These are phyloP conservation scores for Labrus mixtus DNA, from an alignment of 2,113 vertebrate species.

Conservation along the genomic window DNA sequence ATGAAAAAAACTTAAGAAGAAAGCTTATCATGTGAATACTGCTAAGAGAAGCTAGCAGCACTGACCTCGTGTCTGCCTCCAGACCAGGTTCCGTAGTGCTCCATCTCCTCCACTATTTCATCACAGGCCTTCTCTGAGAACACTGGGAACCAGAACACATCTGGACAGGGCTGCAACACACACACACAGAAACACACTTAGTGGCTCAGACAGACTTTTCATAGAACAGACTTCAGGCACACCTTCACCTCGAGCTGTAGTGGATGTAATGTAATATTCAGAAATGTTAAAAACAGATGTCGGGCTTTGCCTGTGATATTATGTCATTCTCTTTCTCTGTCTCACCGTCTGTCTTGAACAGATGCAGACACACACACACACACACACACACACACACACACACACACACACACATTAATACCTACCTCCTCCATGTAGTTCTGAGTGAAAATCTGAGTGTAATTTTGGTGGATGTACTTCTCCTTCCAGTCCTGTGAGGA, in stretches of 20 bases:
- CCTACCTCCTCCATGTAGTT: conserved; percentile 92
- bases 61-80: conserved; percentile 94
- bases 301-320: conserved; percentile 13
- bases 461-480: conserved; percentile 96
- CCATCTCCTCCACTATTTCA: conserved; percentile 96
- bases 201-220: neutral
- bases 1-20: too few species aligned
- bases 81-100: conserved; percentile 94
- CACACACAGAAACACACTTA: neutral
- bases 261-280: conserved; percentile 33
- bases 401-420: neutral
- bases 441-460: conserved; percentile 95
- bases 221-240: conserved; percentile 41
- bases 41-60: conserved; percentile 34
- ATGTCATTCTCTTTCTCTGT: conserved; percentile 22
- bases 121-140: conserved; percentile 93
- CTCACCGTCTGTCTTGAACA: neutral
- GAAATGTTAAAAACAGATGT: conserved; percentile 65
- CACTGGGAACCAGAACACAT: conserved; percentile 99
- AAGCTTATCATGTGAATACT: too few species aligned
- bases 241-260: conserved; percentile 23
- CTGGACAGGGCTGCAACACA: conserved; percentile 92
- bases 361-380: neutral
- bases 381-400: neutral
- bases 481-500: conserved; percentile 94